Evolutionary conservation across 1,140 invertebrate species (phyloP).

Genomic region (Bradysia coprophila): DNA sequence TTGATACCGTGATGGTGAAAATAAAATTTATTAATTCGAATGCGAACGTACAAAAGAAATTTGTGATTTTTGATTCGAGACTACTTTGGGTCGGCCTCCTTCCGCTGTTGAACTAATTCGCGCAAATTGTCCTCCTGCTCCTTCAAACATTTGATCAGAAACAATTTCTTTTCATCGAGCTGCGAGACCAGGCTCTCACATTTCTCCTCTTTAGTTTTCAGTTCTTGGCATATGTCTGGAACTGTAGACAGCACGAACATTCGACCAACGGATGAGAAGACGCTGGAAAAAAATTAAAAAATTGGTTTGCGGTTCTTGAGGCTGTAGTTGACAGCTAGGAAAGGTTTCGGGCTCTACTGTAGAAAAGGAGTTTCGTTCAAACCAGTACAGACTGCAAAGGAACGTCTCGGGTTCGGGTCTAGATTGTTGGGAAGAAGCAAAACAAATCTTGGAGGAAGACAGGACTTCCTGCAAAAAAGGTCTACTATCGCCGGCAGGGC

Average conservation of each 20-base stretch:
- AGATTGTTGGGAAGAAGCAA: too few relatives aligned
- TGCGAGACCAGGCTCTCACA: slow-evolving; percentile 18
- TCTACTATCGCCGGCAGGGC: too few relatives aligned
- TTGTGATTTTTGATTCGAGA: too few relatives aligned
- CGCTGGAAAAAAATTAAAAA: slow-evolving; percentile 8
- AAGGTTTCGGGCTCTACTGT: too few relatives aligned
- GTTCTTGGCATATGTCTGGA: slow-evolving; percentile 16
- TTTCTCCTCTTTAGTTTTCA: slow-evolving; percentile 19
- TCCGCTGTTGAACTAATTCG: slow-evolving; percentile 21
- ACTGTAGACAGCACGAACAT: slow-evolving; percentile 22
- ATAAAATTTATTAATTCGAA: too few relatives aligned
- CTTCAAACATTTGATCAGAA: slow-evolving; percentile 17
- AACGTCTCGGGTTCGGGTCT: too few relatives aligned
- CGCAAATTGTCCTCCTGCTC: slow-evolving; percentile 21
- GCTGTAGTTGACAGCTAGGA: background rate
- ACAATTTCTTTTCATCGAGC: slow-evolving; percentile 20
- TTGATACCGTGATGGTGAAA: too few relatives aligned
- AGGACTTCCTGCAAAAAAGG: too few relatives aligned
- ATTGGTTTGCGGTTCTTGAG: background rate
- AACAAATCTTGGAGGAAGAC: too few relatives aligned
- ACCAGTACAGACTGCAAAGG: too few relatives aligned
- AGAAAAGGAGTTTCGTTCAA: too few relatives aligned
- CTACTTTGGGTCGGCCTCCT: slow-evolving; percentile 12
- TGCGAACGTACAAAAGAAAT: too few relatives aligned
- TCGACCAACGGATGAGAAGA: slow-evolving; percentile 20